These are phyloP conservation scores for Fissipunctia ypsillon DNA, from an alignment of 2,888 invertebrate species.

Conservation along the genomic window DNA sequence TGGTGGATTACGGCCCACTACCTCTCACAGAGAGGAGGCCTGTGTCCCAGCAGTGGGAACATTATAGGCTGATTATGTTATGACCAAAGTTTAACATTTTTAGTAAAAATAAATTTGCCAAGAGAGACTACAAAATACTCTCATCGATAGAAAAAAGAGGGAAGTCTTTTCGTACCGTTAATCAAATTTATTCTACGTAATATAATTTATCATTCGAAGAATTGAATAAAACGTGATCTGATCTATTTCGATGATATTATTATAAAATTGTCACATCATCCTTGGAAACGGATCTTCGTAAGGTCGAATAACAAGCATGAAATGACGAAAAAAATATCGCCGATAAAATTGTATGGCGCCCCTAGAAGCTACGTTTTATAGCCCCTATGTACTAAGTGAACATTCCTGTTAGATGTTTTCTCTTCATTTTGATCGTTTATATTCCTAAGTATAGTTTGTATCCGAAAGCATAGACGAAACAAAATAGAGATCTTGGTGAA, in stretches of 20 bases:
- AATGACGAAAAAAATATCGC: constrained; percentile 59
- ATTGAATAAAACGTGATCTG: constrained; percentile 46
- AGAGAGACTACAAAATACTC: neutral
- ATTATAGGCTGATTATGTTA: no score
- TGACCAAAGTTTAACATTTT: neutral
- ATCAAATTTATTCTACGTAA: constrained; percentile 18
- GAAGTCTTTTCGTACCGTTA: constrained; percentile 1
- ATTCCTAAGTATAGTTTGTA: neutral
- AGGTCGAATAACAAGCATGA: constrained; percentile 59
- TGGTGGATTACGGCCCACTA: no score
- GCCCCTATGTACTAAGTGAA: constrained; percentile 49
- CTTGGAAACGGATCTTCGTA: constrained; percentile 53
- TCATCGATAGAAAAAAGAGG: neutral
- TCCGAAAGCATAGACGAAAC: neutral
- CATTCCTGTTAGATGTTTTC: constrained; percentile 12
- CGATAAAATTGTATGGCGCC: constrained; percentile 59
- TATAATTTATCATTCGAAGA: constrained; percentile 41
- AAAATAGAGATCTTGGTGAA: neutral
- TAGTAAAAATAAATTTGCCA: neutral
- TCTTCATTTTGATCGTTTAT: constrained; percentile 25
- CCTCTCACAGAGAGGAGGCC: no score
- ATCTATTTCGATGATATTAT: constrained; percentile 49
- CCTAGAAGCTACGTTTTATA: constrained; percentile 57
- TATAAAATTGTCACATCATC: constrained; percentile 56
- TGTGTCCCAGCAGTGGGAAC: no score